Evolutionary conservation across 2,888 invertebrate species (phyloP), one percentile per base, ranked within the genome.

Genomic region (Trichogramma dendrolimi): DNA sequence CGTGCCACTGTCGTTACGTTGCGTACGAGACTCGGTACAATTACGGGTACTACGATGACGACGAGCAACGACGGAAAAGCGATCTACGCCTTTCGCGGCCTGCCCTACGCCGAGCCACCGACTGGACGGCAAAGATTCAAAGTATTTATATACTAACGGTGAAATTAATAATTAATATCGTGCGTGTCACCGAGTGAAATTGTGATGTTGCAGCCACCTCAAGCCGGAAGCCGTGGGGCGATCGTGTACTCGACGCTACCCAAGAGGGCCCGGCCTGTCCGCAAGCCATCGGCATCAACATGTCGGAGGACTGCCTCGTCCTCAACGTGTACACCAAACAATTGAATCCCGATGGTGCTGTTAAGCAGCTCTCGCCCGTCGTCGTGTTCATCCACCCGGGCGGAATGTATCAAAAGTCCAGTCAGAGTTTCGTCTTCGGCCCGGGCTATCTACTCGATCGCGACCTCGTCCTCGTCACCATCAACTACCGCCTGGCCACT

Each of bases 381-480:
- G 78, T 90, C 6, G 83, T 89, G 1, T 87, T 82, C 75, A 82
- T 90, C 62, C 89, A 89, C 76, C 83, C 85, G 0, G 89, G 89
- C 0, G 87, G 83, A n/a, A 88, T 86, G 75, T 86, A 86, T 72
- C 80, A 81, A 0, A 79, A 80, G 39, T 85, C 86, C 0, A 86
- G 84, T 0, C 84, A 84, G 67, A 88, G 87, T 64, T 79, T 65
- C 8, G 68, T 73, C 57, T 77, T 61, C 6, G 73, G 73, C 5
- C 77, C 78, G 0, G 59, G 74, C 50, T 76, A 75, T 59, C 55
- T 77, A 4, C 48, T 77, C 61, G 75, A 75, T 38, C 67, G 75
- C 59, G 71, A 77, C 38, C 63, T 78, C 2, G 72, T 79, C 38
- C 63, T 78, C 1, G 77, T 79, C 0, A 73, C 73, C 4, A 67